A percentile compares a stretch with the other conserved stretches of the same genome.
These are phyloP conservation scores for Trididemnum nubilum DNA, from an alignment of 23 tunicate genomes.

Conservation along the genomic window DNA sequence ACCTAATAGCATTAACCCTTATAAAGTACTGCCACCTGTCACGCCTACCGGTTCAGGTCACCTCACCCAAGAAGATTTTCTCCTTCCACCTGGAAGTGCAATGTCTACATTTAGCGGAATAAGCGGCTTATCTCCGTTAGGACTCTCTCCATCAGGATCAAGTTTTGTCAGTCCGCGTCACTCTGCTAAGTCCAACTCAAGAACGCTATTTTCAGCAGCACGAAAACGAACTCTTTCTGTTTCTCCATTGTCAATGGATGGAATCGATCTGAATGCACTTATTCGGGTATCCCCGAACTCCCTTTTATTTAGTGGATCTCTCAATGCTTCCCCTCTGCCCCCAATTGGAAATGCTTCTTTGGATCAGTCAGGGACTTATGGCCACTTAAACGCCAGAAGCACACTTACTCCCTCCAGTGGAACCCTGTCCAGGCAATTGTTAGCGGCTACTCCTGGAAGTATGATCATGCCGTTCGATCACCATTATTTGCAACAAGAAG, in stretches of 20 bases:
- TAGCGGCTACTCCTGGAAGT: slow-evolving; percentile 75
- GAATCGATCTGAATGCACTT: slow-evolving; percentile 64
- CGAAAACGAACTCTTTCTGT: slow-evolving; percentile 77
- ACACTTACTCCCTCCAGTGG: slow-evolving; percentile 60
- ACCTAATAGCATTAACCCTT: slow-evolving; percentile 76
- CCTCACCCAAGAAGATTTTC: slow-evolving; percentile 46
- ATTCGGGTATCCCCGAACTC: slow-evolving; percentile 81
- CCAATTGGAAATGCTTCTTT: not conserved
- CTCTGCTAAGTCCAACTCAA: slow-evolving; percentile 57
- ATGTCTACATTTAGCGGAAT: slow-evolving; percentile 75
- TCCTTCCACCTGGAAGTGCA: slow-evolving; percentile 82
- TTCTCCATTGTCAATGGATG: slow-evolving; percentile 88
- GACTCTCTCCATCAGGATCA: slow-evolving; percentile 71
- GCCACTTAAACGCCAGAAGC: slow-evolving; percentile 61
- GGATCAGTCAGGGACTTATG: slow-evolving; percentile 52
- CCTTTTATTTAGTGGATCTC: slow-evolving; percentile 47
- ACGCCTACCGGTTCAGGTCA: slow-evolving; percentile 60
- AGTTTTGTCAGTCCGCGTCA: slow-evolving; percentile 74
- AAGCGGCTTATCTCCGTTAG: slow-evolving; percentile 70
- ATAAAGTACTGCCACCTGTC: slow-evolving; percentile 86
- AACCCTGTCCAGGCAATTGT: slow-evolving; percentile 57
- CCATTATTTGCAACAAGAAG: not conserved
- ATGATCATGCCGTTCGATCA: slow-evolving; percentile 16
- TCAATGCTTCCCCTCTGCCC: slow-evolving; percentile 43
- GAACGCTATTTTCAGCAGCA: slow-evolving; percentile 41